Base-by-base conservation (phyloP, 1,140 invertebrate species). In the Trichogramma pretiosum region DNA sequence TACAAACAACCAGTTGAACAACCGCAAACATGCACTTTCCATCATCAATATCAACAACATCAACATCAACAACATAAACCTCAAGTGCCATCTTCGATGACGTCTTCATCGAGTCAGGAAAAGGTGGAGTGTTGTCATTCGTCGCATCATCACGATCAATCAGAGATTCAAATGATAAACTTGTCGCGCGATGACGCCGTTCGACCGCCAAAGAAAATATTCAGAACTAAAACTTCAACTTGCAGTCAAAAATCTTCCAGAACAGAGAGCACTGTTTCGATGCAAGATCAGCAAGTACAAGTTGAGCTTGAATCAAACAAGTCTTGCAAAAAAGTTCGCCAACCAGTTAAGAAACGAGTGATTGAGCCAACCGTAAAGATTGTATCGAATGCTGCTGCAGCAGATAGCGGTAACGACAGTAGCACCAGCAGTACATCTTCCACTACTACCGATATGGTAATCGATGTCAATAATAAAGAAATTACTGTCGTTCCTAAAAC, bases 121-220 rank as follows among this genome's bases (percentile, higher is more conserved):
- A 21, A 17, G 21, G 22, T 19, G n/a, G n/a, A n/a, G n/a, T n/a
- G n/a, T n/a, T n/a, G n/a, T n/a, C n/a, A n/a, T n/a, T n/a, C n/a
- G n/a, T n/a, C n/a, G n/a, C n/a, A n/a, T n/a, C n/a, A n/a, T n/a
- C n/a, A n/a, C n/a, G n/a, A n/a, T n/a, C 56, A 57, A 0, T 57
- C 68, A 2, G 67, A 70, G 48, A 58, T 68, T 16, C 58, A 59
- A 53, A 63, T 67, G 1, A 65, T 68, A 42, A 66, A 64, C 48
- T 53, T 62, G 47, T 64, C 65, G 9, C 50, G 46, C 16, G 56
- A 61, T 45, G 13, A 56, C n/a, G n/a, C n/a, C n/a, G n/a, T n/a
- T n/a, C n/a, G n/a, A n/a, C n/a, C n/a, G n/a, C n/a, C n/a, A 56
- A 36, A 34, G 9, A 34, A 7, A 5, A 34, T 11, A 34, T 34